A percentile compares a stretch with the other conserved stretches of the same genome.
These are phyloP conservation scores for Halocynthia roretzi DNA, from an alignment of 23 tunicate species.

Conservation along the genomic window DNA sequence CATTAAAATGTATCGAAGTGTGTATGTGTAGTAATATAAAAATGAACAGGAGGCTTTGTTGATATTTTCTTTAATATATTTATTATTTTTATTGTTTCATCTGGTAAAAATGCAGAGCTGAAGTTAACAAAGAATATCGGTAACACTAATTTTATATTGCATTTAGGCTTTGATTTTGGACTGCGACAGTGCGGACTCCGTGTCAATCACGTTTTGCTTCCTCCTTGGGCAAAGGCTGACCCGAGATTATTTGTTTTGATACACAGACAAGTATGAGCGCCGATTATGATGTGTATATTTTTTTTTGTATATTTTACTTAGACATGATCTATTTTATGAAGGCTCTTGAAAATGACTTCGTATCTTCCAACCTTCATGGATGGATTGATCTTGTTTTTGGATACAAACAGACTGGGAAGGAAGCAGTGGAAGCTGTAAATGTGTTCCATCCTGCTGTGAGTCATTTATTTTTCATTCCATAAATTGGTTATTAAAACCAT, in stretches of 20 bases:
- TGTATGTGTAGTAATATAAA: no score
- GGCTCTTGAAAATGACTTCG: slow-evolving; percentile 90
- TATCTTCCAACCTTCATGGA: slow-evolving; percentile 57
- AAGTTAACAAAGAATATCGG: no score
- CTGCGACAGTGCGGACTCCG: slow-evolving; percentile 84
- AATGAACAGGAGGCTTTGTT: no score
- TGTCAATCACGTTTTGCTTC: slow-evolving; percentile 86
- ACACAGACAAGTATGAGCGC: slow-evolving; percentile 71
- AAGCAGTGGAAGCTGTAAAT: slow-evolving; percentile 84
- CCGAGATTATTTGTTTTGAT: slow-evolving; percentile 85
- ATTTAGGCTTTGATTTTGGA: slow-evolving; percentile 89
- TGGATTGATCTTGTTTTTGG: slow-evolving; percentile 99
- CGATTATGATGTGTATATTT: background rate
- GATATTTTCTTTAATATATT: no score
- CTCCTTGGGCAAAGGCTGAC: slow-evolving; percentile 78
- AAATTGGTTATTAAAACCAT: background rate
- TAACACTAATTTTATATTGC: no score
- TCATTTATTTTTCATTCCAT: background rate
- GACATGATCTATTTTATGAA: slow-evolving; percentile 9
- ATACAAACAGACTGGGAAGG: slow-evolving; percentile 80
- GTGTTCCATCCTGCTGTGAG: slow-evolving; percentile 97
- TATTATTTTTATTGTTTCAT: no score
- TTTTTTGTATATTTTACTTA: background rate
- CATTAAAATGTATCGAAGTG: no score
- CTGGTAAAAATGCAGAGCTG: no score